These are phyloP conservation scores for Phortica okadai DNA, from an alignment of 2,888 invertebrate genomes.

Conservation along the genomic window DNA sequence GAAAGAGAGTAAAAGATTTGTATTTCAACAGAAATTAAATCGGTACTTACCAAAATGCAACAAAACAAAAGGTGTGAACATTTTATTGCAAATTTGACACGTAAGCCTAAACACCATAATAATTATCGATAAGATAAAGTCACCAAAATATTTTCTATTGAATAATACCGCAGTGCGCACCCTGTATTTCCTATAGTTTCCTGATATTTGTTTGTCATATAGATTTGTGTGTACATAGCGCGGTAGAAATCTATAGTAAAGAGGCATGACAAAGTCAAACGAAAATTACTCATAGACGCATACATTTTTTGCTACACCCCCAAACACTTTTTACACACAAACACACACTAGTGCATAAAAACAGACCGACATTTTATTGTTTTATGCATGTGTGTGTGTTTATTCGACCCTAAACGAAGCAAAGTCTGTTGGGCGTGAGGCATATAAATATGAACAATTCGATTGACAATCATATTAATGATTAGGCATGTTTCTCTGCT, in stretches of 20 bases:
- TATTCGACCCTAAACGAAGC: not conserved
- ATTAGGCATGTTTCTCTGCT: conserved; percentile 39
- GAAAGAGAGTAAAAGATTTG: no score
- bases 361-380: conserved; percentile 10
- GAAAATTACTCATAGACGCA: not conserved
- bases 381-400: conserved; percentile 33
- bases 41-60: no score
- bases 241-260: not conserved
- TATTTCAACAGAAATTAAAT: no score
- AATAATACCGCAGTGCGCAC: not conserved
- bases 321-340: not conserved
- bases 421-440: not conserved
- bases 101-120: no score
- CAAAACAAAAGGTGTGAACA: no score
- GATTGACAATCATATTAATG: conserved; percentile 58
- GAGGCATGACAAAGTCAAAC: not conserved
- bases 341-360: not conserved
- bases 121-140: no score
- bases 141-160: not conserved
- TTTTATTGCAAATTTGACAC: no score
- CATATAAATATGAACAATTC: conserved; percentile 7
- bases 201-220: not conserved
- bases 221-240: not conserved
- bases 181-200: not conserved
- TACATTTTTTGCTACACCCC: not conserved